Percentiles rank a stretch among this genome's conserved stretches.
These are phyloP conservation scores for Psophia crepitans DNA, from an alignment of 2,113 vertebrate species.

Conservation along the genomic window DNA sequence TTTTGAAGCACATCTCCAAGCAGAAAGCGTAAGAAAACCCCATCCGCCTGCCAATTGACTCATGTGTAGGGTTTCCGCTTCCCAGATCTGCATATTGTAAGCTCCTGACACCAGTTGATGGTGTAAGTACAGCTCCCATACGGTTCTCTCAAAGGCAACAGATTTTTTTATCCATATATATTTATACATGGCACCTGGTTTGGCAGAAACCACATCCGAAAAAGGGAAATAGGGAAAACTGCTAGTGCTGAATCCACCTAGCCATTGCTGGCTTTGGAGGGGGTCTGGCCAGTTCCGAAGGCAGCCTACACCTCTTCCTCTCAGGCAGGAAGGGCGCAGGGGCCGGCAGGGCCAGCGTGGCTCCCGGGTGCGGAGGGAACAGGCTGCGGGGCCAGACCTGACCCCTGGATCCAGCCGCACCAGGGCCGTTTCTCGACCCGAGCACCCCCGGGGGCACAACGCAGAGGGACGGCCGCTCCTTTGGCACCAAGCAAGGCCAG, in stretches of 20 bases:
- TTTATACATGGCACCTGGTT: conserved; percentile 63
- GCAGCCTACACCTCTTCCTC: neutral
- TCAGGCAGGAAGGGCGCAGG: neutral
- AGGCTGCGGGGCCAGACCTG: neutral
- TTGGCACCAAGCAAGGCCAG: neutral
- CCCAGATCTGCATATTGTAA: conserved; percentile 58
- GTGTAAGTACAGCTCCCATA: conserved; percentile 47
- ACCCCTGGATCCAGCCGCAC: neutral
- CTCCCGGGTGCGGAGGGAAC: fast-evolving
- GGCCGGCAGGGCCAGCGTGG: fast-evolving
- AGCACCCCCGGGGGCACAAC: neutral
- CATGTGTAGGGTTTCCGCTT: conserved; percentile 61
- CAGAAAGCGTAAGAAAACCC: conserved; percentile 42
- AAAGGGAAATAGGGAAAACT: conserved; percentile 22
- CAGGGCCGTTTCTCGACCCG: fast-evolving
- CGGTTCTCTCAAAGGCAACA: conserved; percentile 56
- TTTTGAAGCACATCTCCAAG: neutral
- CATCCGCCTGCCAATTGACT: conserved; percentile 48
- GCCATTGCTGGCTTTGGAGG: neutral
- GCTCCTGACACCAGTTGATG: conserved; percentile 57
- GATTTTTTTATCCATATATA: conserved; percentile 59
- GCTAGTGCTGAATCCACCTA: conserved; percentile 9
- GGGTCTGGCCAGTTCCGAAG: neutral
- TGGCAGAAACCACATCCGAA: conserved; percentile 46
- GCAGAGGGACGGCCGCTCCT: fast-evolving